Percentiles rank a stretch among this genome's conserved stretches.
Evolutionary conservation across 2,797 vertebrate species (phyloP).

Genomic region (Percopsis omiscomaycus): DNA sequence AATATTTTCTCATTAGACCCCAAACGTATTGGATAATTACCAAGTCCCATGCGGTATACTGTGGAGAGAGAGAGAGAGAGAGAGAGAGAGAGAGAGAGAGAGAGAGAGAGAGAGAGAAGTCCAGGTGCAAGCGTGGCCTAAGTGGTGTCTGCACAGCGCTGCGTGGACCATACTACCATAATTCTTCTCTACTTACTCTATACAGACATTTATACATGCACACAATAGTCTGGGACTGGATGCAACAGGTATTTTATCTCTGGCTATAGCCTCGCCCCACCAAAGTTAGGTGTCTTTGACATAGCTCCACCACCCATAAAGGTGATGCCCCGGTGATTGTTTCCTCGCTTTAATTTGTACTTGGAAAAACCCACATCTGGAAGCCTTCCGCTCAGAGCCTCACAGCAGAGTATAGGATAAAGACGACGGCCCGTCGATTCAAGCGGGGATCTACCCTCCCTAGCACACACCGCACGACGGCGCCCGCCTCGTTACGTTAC

Average conservation of each 20-base stretch:
- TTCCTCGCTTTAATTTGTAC: conserved; percentile 16
- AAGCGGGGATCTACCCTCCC: not conserved
- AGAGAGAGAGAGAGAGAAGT: conserved; percentile 15
- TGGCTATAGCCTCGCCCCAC: not conserved
- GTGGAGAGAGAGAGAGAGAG: conserved; percentile 29
- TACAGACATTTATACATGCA: conserved; percentile 29
- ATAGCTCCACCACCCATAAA: conserved; percentile 4
- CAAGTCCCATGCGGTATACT: conserved; percentile 35
- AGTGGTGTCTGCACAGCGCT: conserved; percentile 7
- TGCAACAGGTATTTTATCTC: conserved; percentile 34
- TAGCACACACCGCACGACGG: conserved; percentile 65
- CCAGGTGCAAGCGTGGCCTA: conserved; percentile 20
- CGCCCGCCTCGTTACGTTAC: conserved; percentile 57
- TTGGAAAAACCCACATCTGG: conserved; percentile 20
- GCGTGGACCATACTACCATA: conserved; percentile 16
- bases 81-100: not conserved
- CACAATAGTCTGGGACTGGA: conserved; percentile 19
- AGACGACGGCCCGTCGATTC: not conserved
- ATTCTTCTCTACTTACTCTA: conserved; percentile 8
- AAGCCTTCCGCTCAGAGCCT: conserved; percentile 29
- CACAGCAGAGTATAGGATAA: not conserved
- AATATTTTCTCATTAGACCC: conserved; percentile 64
- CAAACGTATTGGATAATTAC: conserved; percentile 53
- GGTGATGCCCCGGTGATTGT: not conserved
- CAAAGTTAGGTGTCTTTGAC: conserved; percentile 20